A percentile compares a stretch with the other conserved stretches of the same genome.
phyloP scores from a whole-genome alignment of 2,113 vertebrate genomes.

The Macrotus californicus region DNA sequence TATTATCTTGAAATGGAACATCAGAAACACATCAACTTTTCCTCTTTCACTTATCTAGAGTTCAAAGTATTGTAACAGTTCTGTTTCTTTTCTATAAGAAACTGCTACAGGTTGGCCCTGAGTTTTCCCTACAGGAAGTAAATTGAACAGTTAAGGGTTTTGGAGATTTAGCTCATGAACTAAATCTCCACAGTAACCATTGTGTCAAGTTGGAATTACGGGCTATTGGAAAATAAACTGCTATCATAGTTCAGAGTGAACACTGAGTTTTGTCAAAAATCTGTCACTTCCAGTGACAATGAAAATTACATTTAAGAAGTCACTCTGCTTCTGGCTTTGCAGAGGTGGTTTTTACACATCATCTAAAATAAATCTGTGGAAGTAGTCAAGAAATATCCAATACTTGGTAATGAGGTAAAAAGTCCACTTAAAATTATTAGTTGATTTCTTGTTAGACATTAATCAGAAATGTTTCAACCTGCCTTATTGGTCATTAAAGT shows the following conservation, averaged over 20 bases:
- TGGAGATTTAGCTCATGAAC: not conserved
- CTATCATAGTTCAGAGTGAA: not conserved
- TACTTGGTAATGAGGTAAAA: not conserved
- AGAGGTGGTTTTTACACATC: not conserved
- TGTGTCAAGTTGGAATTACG: not conserved
- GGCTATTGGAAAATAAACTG: not conserved
- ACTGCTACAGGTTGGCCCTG: not conserved
- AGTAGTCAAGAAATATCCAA: not conserved
- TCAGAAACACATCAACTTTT: conserved; percentile 55
- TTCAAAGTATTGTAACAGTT: not conserved
- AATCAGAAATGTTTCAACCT: not conserved
- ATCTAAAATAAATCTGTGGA: not conserved
- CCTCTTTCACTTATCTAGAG: conserved; percentile 8
- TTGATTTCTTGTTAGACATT: conserved; percentile 13
- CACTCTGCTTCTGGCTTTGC: not conserved
- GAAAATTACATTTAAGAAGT: conserved; percentile 10
- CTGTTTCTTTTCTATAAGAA: not conserved
- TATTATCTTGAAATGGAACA: conserved; percentile 58
- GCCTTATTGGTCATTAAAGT: not conserved
- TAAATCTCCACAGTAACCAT: not conserved
- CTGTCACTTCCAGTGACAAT: conserved; percentile 11
- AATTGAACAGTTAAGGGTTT: not conserved
- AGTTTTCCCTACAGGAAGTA: not conserved
- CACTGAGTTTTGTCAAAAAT: conserved; percentile 33
- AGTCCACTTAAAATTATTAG: not conserved